Base-by-base conservation (phyloP, 2,797 vertebrate genomes). In the Chloroceryle amazona region DNA sequence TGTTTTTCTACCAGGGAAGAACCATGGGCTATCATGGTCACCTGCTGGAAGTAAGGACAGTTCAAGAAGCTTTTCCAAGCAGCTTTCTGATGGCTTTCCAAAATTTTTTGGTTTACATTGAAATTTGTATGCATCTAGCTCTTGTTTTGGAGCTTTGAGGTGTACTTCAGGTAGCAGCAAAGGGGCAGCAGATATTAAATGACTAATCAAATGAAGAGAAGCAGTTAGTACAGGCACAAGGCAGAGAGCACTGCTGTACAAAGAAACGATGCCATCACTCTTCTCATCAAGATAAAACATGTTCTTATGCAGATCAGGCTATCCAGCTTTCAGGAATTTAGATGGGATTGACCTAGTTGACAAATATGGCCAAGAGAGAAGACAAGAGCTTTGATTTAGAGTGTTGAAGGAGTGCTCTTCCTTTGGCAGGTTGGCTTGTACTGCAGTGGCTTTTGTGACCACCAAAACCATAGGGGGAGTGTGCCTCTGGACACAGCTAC, bases 121-220 rank as follows among this genome's bases (percentile, higher is more conserved):
- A 84, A 90, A 73, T 93, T 65, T 37, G 39, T 52, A 33, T 37
- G 46, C 2, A 4, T 19, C 65, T 70, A 29, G 10, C 6, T 85
- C 35, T 15, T 46, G 15, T 71, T 87, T 57, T 83, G 57, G 61
- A 87, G 61, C 52, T 92, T 88, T 86, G 42, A 88, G 86, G 42
- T 51, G 28, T 72, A 65, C 35, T 81, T 95, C 71, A 86, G 65
- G 65, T 55, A 76, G 75, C 60, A 65, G 44, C 31, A 63, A 85
- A 85, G 47, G n/a, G 57, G 13, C 1, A 13, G 44, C 1, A 0
- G 72, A 54, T 90, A 88, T 88, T 89, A 92, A 83, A 91, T 54
- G 44, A 88, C 67, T 72, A 91, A 83, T 90, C 81, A 93, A 88
- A 71, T 73, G 44, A 92, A 70, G 23, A 78, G 75, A 71, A 79